Conservation (phyloP, 2,797 vertebrate species). For the Acanthurus lineatus region DNA sequence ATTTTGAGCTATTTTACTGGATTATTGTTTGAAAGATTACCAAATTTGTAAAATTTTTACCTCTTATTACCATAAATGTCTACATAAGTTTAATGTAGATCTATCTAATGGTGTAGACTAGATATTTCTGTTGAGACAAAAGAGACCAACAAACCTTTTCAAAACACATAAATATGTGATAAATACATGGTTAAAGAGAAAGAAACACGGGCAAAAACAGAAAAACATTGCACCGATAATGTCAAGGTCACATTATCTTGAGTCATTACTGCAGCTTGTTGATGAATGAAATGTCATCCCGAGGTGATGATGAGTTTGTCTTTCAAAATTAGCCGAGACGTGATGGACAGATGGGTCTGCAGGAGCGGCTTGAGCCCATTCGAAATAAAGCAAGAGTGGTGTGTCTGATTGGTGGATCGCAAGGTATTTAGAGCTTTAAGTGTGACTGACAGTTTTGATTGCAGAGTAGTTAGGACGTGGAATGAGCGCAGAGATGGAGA, state of each 20-base stretch:
- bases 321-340: constrained; percentile 38
- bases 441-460: constrained; percentile 80
- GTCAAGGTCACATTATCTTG: constrained; percentile 44
- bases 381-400: constrained; percentile 49
- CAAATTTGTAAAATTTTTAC: no score
- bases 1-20: no score
- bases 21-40: no score
- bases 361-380: constrained; percentile 32
- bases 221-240: not conserved
- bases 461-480: constrained; percentile 58
- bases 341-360: constrained; percentile 63
- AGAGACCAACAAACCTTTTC: no score
- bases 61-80: no score
- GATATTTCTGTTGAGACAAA: no score
- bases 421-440: constrained; percentile 74
- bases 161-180: not conserved
- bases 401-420: constrained; percentile 71
- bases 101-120: no score
- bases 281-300: constrained; percentile 34
- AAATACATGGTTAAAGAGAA: not conserved
- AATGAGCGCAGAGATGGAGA: constrained; percentile 65
- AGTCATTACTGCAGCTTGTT: constrained; percentile 19
- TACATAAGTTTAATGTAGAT: no score
- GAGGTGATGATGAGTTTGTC: constrained; percentile 51
- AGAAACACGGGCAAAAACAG: not conserved